A percentile compares a stretch with the other conserved stretches of the same genome.
phyloP scores from a whole-genome alignment of 2,888 invertebrate species.

The Gymnosoma rotundatum region DNA sequence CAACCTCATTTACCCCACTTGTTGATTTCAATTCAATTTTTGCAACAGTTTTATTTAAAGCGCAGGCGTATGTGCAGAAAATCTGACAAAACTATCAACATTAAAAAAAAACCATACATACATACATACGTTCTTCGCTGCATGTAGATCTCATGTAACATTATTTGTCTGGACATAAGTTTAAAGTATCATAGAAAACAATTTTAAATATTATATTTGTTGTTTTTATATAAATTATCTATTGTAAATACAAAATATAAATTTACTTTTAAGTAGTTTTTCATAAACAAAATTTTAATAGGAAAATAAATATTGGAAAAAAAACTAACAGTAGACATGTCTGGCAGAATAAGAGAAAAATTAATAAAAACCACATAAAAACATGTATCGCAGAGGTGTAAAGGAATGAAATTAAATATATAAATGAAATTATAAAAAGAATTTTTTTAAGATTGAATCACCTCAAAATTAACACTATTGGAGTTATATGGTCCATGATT shows the following conservation, averaged over 20 bases:
- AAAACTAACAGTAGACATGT: slow-evolving; percentile 57
- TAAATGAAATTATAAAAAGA: too few species aligned
- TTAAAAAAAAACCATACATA: slow-evolving; percentile 16
- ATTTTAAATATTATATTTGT: too few species aligned
- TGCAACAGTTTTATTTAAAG: slow-evolving; percentile 26
- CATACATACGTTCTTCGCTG: not conserved
- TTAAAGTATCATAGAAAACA: slow-evolving; percentile 13
- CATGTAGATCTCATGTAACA: not conserved
- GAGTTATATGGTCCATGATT: too few species aligned
- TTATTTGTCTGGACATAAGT: slow-evolving; percentile 51
- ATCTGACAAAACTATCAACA: slow-evolving; percentile 32
- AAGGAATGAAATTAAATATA: slow-evolving; percentile 18
- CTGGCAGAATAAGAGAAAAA: slow-evolving; percentile 36
- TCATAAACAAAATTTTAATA: slow-evolving; percentile 50
- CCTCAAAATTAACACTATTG: too few species aligned
- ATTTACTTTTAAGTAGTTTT: slow-evolving; percentile 57
- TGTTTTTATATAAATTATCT: slow-evolving; percentile 61
- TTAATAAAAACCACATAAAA: slow-evolving; percentile 14
- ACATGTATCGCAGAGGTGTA: not conserved
- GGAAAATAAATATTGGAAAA: slow-evolving; percentile 23
- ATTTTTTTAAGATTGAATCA: too few species aligned
- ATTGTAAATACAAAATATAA: slow-evolving; percentile 51
- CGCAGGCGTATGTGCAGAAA: slow-evolving; percentile 65
- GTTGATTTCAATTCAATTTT: slow-evolving; percentile 34
- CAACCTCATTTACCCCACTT: slow-evolving; percentile 52